Evolutionary conservation across 2,797 vertebrate genomes (phyloP), one percentile per base, ranked within the genome.

Genomic region (Esox lucius): DNA sequence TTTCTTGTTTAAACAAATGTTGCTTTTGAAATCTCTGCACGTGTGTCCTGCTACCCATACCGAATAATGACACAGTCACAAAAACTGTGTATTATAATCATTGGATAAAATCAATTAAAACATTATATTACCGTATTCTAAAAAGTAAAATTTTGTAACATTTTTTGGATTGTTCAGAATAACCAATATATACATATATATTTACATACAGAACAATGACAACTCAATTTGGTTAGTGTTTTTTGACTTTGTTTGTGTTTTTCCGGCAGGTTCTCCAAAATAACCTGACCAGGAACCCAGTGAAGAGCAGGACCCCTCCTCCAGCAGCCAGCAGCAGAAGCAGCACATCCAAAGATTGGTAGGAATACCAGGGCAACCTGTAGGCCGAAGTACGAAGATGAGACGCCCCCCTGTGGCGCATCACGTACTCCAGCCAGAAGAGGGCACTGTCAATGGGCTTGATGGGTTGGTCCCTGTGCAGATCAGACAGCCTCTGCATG

Each of bases 351-450:
- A 75, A 68, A 28, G 48, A 68, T 75, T 77, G 26, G 65, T 81
- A 81, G 19, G 64, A 28, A n/a, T 81, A 81, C 79, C 79, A 81
- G 69, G 79, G 79, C 79, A 81, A 72, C 65, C 33, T 77, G 69
- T 81, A 78, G 42, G 76, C 74, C 4, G 78, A 64, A 42, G 79
- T 75, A 28, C 46, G 79, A 26, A 81, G 79, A 70, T 81, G 79
- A 69, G 76, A 42, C 35, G 75, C 79, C 35, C 79, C 79, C 68
- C 72, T 72, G 69, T 81, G 69, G 24, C 76, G 70, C 69, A 81
- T 81, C 59, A 78, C 75, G 78, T 31, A 81, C 72, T 81, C 75
- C 5, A 78, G 26, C 79, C 79, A 81, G 79, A 78, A 81, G 62
- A 75, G 9, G n/a, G 79, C 79, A 16, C 6, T 72, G 48, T 81